These are phyloP conservation scores for Pipistrellus pygmaeus DNA, from an alignment of 2,797 vertebrate species.

Conservation along the genomic window DNA sequence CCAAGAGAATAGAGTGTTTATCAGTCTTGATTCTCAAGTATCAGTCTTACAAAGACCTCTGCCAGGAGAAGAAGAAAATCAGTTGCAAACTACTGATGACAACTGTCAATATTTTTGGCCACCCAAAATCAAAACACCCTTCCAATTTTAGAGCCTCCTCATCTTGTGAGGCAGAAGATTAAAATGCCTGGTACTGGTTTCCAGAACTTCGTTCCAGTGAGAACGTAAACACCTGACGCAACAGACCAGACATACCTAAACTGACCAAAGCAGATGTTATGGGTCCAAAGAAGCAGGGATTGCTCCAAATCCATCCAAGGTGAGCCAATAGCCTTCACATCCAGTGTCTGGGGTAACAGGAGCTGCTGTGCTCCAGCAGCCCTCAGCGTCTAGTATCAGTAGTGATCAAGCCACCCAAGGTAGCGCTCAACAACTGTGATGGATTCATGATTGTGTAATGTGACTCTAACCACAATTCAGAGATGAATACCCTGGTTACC, in stretches of 20 bases:
- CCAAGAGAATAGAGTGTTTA: constrained; percentile 18
- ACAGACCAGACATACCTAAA: background rate
- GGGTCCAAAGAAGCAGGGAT: background rate
- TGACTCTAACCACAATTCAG: background rate
- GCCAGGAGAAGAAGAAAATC: background rate
- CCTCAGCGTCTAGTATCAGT: background rate
- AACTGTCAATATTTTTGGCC: background rate
- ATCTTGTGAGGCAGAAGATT: background rate
- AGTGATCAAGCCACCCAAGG: background rate
- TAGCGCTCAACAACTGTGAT: accelerated
- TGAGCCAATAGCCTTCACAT: background rate
- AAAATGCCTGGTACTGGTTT: background rate
- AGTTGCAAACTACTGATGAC: background rate
- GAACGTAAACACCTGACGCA: background rate
- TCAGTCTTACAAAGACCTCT: background rate
- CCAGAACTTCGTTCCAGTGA: background rate
- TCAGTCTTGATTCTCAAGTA: background rate
- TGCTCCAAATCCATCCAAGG: background rate
- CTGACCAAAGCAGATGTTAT: background rate
- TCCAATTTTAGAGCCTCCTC: background rate
- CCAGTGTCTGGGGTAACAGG: background rate
- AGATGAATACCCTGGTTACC: background rate
- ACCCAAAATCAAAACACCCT: background rate
- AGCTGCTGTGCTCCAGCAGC: background rate
- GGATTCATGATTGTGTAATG: background rate